Base-by-base conservation (phyloP, 2,113 vertebrate species). In the Corythornis cristatus region DNA sequence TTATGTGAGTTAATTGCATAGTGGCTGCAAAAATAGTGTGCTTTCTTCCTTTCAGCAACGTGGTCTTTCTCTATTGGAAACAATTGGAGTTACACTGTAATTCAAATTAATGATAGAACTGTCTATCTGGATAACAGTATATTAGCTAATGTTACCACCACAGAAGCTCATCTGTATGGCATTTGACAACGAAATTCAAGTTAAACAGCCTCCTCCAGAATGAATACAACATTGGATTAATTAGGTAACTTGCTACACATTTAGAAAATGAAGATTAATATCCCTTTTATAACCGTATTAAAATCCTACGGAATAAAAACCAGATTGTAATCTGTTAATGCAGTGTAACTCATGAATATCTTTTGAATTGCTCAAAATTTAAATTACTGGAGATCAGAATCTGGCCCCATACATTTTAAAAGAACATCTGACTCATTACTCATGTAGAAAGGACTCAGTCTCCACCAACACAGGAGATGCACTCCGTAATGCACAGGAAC, bases 1-100 rank as follows among this genome's bases (percentile, higher is more conserved):
- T 96, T 95, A 94, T 64, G 74, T 46, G 83, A 94, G 85, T 95
- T 96, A 96, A 96, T 93, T 96, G 89, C 68, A 92, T 2, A 83
- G 80, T 18, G 46, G 50, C 79, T 93, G 89, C 61, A 92, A 95
- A 96, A 94, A 94, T 66, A 85, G 70, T 1, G 6, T 75, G 56
- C 31, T 89, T 78, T 75, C 73, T 90, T 95, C 86, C 76, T 53
- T 84, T 68, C 93, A 73, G 92, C 72, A 89, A 53, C 6, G 13
- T 65, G 37, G 60, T 74, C 67, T 86, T 87, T 88, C 86, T 82
- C 45, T 73, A 13, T 33, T 22, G 67, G 90, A 95, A 96, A 90
- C 64, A 91, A 93, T 0, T 56, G 88, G 43, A 81, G 46, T 74
- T 74, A 77, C 50, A 62, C 53, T 70, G 71, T 56, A 88, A 93